phyloP scores from a whole-genome alignment of 2,888 invertebrate genomes.

The Microctonus brassicae region DNA sequence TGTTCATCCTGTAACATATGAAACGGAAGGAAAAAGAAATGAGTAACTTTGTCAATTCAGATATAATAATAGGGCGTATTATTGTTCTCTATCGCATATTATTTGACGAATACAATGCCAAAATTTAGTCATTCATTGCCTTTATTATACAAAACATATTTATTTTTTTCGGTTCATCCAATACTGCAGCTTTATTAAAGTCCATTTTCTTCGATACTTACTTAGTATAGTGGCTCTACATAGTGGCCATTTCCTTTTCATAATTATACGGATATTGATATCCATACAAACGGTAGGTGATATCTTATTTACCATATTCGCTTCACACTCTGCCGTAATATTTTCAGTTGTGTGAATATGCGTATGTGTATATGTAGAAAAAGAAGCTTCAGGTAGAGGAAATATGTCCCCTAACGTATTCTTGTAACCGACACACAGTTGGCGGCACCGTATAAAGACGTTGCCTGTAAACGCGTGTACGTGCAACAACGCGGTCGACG shows the following conservation, averaged over 20 bases:
- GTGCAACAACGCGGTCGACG: conserved; percentile 30
- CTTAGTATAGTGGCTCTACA: not conserved
- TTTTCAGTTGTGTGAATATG: not conserved
- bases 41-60: not conserved
- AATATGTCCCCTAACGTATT: conserved; percentile 11
- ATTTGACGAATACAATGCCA: too few relatives aligned
- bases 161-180: not conserved
- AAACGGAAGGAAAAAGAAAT: not conserved
- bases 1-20: not conserved
- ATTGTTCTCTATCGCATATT: not conserved
- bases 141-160: too few relatives aligned
- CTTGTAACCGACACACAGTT: not conserved
- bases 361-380: not conserved
- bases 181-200: not conserved
- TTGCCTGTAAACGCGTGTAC: conserved; percentile 31
- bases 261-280: not conserved
- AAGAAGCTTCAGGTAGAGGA: not conserved
- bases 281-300: not conserved
- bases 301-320: not conserved
- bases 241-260: not conserved
- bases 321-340: conserved; percentile 9
- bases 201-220: not conserved
- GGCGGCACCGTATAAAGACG: conserved; percentile 21
- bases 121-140: too few relatives aligned
- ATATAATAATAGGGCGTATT: not conserved